Evolutionary conservation across 1,140 invertebrate genomes (phyloP), one percentile per base, ranked within the genome.

Genomic region (Bombus pascuorum): DNA sequence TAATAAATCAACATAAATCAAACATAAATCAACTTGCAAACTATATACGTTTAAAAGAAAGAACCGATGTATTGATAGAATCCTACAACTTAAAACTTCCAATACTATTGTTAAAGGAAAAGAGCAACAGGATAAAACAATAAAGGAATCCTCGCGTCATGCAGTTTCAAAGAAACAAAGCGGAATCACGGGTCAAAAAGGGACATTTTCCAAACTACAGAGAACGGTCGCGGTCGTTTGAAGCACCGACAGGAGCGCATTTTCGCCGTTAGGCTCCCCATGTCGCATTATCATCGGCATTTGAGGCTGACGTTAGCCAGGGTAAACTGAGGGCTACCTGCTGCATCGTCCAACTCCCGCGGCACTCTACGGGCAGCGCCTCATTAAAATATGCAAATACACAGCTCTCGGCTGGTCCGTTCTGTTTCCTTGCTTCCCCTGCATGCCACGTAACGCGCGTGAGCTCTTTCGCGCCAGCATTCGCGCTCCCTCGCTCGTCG

Each of bases 381-480:
- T 95, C 94, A 95, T 95, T 95, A 95, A 95, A 95, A 95, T 95
- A 95, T 95, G 94, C 94, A 94, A 95, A 95, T 95, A 95, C 90
- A 80, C 74, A 80, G 87, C 79, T 79, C 87, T 88, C 86, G 89
- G 90, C 87, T 93, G 91, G 91, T 93, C 86, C 92, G 85, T 89
- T 87, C 88, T 85, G 88, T 90, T 90, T 91, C 91, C 85, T 88
- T 91, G 81, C 79, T 81, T 86, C 44, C 83, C 68, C 74, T 76
- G 13, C 62, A 37, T 83, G 59, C 62, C 85, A 85, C 74, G 59
- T 78, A 81, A 73, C 82, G 71, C 86, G 34, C 22, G 81, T 68
- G 71, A 53, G 42, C 57, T 22, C 57, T 39, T 59, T 42, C 80
- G 73, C 53, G 78, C 83, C 82, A 71, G 47, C 82, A 1, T 59